Evolutionary conservation across 2,797 vertebrate genomes (phyloP), one percentile per base, ranked within the genome.

Genomic region (Paedocypris micromegethes): DNA sequence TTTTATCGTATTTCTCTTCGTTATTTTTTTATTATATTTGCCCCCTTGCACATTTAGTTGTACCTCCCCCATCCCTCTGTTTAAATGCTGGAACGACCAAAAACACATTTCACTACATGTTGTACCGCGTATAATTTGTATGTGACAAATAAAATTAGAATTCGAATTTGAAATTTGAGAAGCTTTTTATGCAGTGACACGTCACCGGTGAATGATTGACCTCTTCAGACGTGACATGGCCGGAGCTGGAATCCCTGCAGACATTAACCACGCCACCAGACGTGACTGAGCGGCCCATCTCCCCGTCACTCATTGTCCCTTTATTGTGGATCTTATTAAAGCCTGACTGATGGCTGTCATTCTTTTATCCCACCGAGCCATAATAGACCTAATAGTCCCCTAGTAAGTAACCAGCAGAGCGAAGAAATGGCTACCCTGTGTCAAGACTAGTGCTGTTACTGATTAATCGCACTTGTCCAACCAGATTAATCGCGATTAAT

Each of bases 291-390:
- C 79, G 75, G 70, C 79, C 82, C 71, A 82, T 76, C 68, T 77
- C 46, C 73, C 79, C 80, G 80, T 88, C 87, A 88, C 84, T 89
- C 64, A 88, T 88, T 89, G 58, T 64, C 72, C 72, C 78, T 56
- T 62, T 9, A 75, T 73, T 88, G 85, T 87, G 88, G 83, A 68
- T 80, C 80, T 86, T 87, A 83, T 85, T 85, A 80, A 78, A 76
- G 49, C 64, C 45, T 68, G 64, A 81, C 82, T 63, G 57, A 76
- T 82, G 61, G 58, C 56, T 57, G 39, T 65, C 70, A 5, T 51
- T 63, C 70, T 82, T 73, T 70, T 9, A 51, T 42, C 58, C 73
- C 77, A 71, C 59, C 73, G 67, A 73, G 64, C 57, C 66, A 63
- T 75, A 79, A 75, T 77, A 73, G 58, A 72, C 67, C 57, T 54